Conservation (phyloP, 2,797 vertebrate genomes). For the Gallinago solitaria region DNA sequence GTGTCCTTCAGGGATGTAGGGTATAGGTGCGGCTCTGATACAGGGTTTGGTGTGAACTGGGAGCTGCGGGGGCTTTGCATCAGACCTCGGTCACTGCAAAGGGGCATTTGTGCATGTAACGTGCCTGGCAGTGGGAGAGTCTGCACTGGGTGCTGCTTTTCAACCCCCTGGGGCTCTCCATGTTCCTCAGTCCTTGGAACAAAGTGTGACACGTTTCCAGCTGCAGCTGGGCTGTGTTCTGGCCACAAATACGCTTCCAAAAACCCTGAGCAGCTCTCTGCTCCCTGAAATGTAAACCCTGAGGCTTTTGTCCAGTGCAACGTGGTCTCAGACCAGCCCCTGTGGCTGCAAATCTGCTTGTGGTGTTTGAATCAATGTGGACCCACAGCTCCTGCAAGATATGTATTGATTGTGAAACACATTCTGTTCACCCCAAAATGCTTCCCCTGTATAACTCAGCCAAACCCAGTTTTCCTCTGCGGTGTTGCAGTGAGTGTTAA, state of each 20-base stretch:
- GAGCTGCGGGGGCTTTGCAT: neutral
- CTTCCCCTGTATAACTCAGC: neutral
- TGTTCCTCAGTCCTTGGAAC: rapidly evolving
- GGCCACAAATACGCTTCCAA: neutral
- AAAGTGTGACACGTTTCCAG: rapidly evolving
- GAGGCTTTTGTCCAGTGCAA: rapidly evolving
- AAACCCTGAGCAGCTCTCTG: neutral
- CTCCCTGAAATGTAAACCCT: neutral
- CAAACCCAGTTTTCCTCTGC: neutral
- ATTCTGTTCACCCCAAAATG: rapidly evolving
- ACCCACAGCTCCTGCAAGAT: neutral
- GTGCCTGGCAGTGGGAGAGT: neutral
- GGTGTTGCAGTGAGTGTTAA: rapidly evolving
- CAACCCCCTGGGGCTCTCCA: neutral
- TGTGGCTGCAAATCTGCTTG: neutral
- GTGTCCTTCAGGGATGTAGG: rapidly evolving
- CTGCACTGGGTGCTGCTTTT: rapidly evolving
- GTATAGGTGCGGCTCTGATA: neutral
- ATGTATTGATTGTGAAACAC: rapidly evolving
- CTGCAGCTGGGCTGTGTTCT: neutral
- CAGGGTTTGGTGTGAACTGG: rapidly evolving
- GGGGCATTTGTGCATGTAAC: neutral
- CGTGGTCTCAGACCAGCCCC: neutral
- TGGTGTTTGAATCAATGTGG: neutral
- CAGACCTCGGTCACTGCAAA: rapidly evolving